Evolutionary conservation across 2,797 vertebrate genomes (phyloP).

Genomic region (Neopelma chrysocephalum): DNA sequence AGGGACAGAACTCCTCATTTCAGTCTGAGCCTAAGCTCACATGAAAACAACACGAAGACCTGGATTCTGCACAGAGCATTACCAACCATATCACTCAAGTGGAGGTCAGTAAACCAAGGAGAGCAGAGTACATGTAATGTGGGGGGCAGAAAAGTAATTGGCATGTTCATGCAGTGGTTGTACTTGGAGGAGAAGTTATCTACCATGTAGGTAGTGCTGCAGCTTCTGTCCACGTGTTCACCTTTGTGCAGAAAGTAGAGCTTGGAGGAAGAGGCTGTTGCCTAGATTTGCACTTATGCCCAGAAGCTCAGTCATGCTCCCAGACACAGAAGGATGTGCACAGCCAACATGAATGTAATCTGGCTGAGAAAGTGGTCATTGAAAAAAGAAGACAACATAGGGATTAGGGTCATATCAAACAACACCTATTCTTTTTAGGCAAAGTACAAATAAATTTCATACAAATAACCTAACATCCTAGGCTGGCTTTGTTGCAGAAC

Average conservation of each 20-base stretch:
- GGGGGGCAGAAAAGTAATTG: not conserved
- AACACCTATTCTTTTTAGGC: not conserved
- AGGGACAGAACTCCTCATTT: not conserved
- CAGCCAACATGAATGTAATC: not conserved
- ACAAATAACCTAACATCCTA: not conserved
- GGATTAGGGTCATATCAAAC: not conserved
- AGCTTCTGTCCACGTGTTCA: not conserved
- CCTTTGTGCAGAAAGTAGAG: not conserved
- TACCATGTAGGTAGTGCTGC: not conserved
- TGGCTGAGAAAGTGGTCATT: not conserved
- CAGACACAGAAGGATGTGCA: not conserved
- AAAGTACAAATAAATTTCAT: not conserved
- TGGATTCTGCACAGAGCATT: not conserved
- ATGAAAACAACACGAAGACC: not conserved
- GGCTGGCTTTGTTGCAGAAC: not conserved
- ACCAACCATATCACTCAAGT: not conserved
- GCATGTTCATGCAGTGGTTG: not conserved
- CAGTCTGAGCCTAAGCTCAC: not conserved
- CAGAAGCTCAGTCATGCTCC: not conserved
- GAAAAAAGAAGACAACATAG: not conserved
- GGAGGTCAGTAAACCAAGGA: not conserved
- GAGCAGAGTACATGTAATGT: fast-evolving
- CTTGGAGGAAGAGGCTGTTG: not conserved
- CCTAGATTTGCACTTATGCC: not conserved
- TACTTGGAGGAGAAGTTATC: not conserved